These are phyloP conservation scores for Erebia ligea DNA, from an alignment of 2,888 invertebrate species.

Conservation along the genomic window DNA sequence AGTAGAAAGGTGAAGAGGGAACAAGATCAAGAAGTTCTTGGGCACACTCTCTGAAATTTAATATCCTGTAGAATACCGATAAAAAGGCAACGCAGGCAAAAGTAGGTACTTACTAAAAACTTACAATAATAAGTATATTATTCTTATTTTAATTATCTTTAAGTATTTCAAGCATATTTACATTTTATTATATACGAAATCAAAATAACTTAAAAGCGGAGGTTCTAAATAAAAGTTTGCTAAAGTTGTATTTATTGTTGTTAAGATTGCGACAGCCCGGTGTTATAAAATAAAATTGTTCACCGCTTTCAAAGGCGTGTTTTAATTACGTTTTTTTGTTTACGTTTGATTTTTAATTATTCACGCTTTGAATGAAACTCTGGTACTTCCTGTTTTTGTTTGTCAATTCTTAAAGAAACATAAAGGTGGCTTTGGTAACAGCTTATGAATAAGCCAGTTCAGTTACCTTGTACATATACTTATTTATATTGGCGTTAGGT, in stretches of 20 bases:
- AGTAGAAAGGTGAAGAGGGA: no score
- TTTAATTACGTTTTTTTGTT: slow-evolving; percentile 40
- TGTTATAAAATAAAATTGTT: slow-evolving; percentile 41
- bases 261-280: slow-evolving; percentile 41
- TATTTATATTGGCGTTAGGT: no score
- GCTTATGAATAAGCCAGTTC: background rate
- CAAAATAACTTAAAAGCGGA: slow-evolving; percentile 45
- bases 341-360: slow-evolving; percentile 40
- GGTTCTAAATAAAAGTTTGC: slow-evolving; percentile 40
- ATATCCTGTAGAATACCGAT: no score
- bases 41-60: no score
- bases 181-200: no score
- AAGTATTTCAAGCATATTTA: no score
- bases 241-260: slow-evolving; percentile 44
- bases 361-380: slow-evolving; percentile 36
- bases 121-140: no score
- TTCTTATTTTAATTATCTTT: no score
- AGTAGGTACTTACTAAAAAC: no score
- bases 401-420: background rate
- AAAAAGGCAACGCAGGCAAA: no score
- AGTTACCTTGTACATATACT: background rate
- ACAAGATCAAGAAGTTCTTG: no score
- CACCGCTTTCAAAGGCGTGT: slow-evolving; percentile 42
- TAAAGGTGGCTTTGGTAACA: background rate
- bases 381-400: slow-evolving; percentile 30